Percentiles rank a stretch among this genome's conserved stretches.
Conservation (phyloP, 2,113 vertebrate species). For the Atrichornis clamosus region DNA sequence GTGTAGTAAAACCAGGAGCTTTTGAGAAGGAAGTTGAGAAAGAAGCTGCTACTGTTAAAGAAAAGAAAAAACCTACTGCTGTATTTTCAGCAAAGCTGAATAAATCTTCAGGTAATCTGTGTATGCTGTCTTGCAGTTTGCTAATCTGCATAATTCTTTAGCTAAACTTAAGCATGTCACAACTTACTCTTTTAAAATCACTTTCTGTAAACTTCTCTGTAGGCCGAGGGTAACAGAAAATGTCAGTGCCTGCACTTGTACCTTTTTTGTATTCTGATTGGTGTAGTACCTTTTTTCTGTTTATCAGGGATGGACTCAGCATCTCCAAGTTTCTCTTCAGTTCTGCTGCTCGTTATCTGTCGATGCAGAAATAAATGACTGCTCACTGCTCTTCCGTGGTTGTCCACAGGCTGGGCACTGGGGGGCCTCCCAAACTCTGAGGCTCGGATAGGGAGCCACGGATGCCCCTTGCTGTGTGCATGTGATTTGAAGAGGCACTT, state of each 20-base stretch:
- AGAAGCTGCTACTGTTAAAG: conserved; percentile 66
- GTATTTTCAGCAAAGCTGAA: conserved; percentile 77
- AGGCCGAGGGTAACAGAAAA: background rate
- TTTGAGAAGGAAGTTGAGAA: conserved; percentile 60
- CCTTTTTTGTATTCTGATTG: background rate
- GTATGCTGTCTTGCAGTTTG: conserved; percentile 54
- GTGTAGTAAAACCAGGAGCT: conserved; percentile 65
- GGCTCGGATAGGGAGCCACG: background rate
- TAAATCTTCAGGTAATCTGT: conserved; percentile 80
- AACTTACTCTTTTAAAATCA: background rate
- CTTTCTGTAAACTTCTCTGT: background rate
- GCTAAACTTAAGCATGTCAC: conserved; percentile 43
- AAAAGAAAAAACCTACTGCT: conserved; percentile 68
- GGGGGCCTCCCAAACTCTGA: background rate
- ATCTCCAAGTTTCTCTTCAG: background rate
- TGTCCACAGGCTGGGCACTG: background rate
- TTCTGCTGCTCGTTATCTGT: background rate
- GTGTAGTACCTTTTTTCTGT: background rate
- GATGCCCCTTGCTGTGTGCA: background rate
- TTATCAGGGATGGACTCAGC: background rate
- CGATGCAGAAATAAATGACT: background rate
- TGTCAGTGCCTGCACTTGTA: background rate
- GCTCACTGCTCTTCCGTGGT: background rate
- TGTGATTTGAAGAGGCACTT: background rate
- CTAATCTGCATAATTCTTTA: conserved; percentile 50